These are phyloP conservation scores for Diadumene lineata DNA, from an alignment of 92 coral and sea anemone species.

Conservation along the genomic window DNA sequence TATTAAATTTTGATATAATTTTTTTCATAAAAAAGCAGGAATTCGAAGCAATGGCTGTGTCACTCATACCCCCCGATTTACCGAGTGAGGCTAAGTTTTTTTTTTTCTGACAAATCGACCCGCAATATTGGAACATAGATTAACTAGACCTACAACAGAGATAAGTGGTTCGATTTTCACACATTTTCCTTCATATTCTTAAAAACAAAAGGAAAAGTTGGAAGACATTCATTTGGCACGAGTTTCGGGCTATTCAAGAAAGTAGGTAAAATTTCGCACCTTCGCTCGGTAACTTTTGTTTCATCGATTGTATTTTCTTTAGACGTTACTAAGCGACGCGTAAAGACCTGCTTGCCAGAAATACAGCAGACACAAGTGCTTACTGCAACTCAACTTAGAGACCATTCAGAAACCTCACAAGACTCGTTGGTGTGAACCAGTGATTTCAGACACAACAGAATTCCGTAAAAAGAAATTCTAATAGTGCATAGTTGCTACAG, in stretches of 20 bases:
- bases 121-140: too few species aligned
- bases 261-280: slow-evolving; percentile 40
- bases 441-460: neutral
- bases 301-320: slow-evolving; percentile 13
- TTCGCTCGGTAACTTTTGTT: slow-evolving; percentile 71
- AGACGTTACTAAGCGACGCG: slow-evolving; percentile 30
- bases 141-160: neutral
- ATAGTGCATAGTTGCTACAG: neutral
- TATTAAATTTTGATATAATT: neutral
- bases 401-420: neutral
- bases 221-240: slow-evolving; percentile 26
- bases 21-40: too few species aligned
- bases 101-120: neutral
- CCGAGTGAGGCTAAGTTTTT: too few species aligned
- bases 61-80: too few species aligned
- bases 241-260: slow-evolving; percentile 12
- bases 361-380: slow-evolving; percentile 4
- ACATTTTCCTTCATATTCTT: neutral
- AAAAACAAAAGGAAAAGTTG: slow-evolving; percentile 27
- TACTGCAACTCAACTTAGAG: neutral
- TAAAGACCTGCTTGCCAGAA: neutral
- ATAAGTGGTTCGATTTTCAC: slow-evolving; percentile 5
- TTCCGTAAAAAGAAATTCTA: neutral
- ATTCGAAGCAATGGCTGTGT: too few species aligned
- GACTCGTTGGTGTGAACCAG: too few species aligned